phyloP scores from a whole-genome alignment of 2,113 vertebrate species.

The Columba janthina region DNA sequence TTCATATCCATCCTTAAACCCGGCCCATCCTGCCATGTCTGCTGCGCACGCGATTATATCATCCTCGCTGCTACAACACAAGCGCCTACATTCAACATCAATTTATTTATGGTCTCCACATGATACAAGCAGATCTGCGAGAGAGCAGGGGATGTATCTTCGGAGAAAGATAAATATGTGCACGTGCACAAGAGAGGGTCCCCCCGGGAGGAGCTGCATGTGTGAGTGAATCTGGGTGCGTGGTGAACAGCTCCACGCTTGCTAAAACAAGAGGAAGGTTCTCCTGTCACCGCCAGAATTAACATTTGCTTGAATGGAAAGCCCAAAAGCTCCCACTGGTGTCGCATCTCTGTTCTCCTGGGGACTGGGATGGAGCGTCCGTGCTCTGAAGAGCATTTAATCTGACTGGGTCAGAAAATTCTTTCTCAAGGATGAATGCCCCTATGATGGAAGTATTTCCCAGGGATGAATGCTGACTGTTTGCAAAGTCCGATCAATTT shows the following conservation, averaged over 20 bases:
- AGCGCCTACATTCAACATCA: constrained; percentile 26
- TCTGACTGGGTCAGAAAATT: not conserved
- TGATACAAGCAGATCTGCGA: not conserved
- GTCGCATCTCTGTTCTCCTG: accelerated
- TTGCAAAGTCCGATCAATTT: not conserved
- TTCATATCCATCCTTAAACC: not conserved
- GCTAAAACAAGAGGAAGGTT: not conserved
- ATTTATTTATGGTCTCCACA: constrained; percentile 53
- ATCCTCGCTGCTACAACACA: not conserved
- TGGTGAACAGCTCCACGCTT: not conserved
- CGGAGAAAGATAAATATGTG: not conserved
- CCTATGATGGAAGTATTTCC: not conserved
- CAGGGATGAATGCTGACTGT: not conserved
- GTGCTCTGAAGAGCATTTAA: not conserved
- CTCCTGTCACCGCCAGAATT: not conserved
- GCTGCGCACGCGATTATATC: not conserved
- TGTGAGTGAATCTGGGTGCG: too few relatives aligned
- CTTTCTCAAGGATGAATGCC: constrained; percentile 13
- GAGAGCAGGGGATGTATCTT: not conserved
- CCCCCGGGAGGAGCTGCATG: too few relatives aligned
- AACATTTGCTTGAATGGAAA: not conserved
- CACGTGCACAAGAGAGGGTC: too few relatives aligned
- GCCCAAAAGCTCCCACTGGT: not conserved
- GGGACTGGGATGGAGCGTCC: not conserved
- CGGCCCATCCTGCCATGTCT: not conserved